These are phyloP conservation scores for Condylura cristata DNA, from an alignment of 2,113 vertebrate genomes.

Conservation along the genomic window DNA sequence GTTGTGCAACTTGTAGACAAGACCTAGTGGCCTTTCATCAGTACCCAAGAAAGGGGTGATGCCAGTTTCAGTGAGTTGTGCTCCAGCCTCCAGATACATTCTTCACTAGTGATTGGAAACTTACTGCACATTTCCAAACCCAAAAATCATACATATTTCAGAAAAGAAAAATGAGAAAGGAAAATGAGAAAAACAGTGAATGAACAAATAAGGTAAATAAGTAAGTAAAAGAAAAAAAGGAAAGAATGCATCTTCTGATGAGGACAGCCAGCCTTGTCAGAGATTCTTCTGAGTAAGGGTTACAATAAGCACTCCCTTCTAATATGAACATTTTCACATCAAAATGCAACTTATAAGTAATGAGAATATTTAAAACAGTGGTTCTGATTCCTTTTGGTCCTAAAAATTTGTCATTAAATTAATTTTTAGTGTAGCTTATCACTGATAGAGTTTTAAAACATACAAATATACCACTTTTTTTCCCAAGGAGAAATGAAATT, in stretches of 20 bases:
- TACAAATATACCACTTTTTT: neutral
- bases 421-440: neutral
- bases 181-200: neutral
- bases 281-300: neutral
- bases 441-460: neutral
- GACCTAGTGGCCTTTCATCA: neutral
- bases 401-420: neutral
- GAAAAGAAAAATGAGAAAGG: neutral
- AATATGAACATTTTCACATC: neutral
- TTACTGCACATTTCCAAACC: neutral
- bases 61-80: neutral
- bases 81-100: neutral
- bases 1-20: neutral
- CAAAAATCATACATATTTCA: neutral
- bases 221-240: neutral
- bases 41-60: no score
- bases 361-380: no score
- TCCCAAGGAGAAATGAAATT: neutral
- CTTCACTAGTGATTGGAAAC: neutral
- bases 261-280: neutral
- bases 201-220: neutral
- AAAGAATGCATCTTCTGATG: neutral
- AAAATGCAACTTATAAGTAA: neutral
- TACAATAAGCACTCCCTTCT: neutral
- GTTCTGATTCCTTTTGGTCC: neutral